Evolutionary conservation across 2,797 vertebrate genomes (phyloP), one percentile per base, ranked within the genome.

Genomic region (Tadarida brasiliensis): DNA sequence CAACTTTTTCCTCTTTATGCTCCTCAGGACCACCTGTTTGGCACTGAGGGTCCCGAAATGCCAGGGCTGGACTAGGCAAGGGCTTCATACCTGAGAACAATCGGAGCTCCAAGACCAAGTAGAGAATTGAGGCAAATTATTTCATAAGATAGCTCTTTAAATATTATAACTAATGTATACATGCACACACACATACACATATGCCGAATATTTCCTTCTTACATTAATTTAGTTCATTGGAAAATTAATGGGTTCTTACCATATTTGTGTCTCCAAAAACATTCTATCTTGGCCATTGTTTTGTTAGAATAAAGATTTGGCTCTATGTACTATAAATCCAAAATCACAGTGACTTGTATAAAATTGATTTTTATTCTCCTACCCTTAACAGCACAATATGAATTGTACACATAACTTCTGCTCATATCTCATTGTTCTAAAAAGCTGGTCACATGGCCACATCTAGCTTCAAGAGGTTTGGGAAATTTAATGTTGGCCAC

Each of bases 191-290:
- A 33, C 11, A 11, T 54, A 20, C 59, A 20, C 30, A 6, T 89
- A 78, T 56, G 76, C 20, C 35, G 76, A 87, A 44, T 67, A 71
- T 51, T 84, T 14, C n/a, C 39, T 67, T 89, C 74, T 83, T 83
- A 56, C 7, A 56, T 33, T 67, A 47, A 86, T 89, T 94, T 73
- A 59, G 17, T 87, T 87, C 35, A 92, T 9, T 90, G 11, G 12
- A 94, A 84, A 54, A 39, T 56, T 92, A 78, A 85, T 63, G 22
- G 26, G 33, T 28, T 59, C 47, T 94, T 92, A 81, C 2, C 17
- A 35, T 39, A 83, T 83, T 91, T 87, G 82, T 96, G 30, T 84
- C 70, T 22, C 39, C 28, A 57, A 85, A 94, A 61, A n/a, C 28
- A 80, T 70, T 59, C n/a, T 81, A 47, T 65, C 47, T 80, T 63